Evolutionary conservation across 2,113 vertebrate genomes (phyloP).

Genomic region (Cyrtonyx montezumae): DNA sequence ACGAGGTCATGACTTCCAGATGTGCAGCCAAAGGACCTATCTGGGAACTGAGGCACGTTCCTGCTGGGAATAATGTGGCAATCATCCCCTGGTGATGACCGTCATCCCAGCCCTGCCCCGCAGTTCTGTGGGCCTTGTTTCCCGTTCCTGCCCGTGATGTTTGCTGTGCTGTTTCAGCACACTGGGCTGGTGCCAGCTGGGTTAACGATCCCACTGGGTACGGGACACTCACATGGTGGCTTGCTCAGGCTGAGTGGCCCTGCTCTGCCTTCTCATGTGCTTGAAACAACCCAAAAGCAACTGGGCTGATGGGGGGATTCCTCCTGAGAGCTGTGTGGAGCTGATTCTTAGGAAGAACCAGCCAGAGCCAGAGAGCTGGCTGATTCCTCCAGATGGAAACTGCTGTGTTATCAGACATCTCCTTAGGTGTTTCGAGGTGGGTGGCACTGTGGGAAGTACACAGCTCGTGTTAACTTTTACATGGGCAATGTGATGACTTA

Average conservation of each 20-base stretch:
- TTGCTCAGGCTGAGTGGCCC: background rate
- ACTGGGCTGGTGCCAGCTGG: background rate
- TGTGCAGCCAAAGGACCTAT: background rate
- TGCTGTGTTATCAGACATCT: fast-evolving
- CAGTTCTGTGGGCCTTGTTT: background rate
- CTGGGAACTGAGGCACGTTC: background rate
- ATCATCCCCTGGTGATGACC: background rate
- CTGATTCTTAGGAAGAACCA: background rate
- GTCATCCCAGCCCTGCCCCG: fast-evolving
- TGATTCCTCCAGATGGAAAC: background rate
- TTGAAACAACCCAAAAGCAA: background rate
- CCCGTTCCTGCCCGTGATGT: fast-evolving
- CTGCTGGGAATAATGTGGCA: background rate
- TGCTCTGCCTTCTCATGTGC: fast-evolving
- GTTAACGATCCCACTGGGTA: background rate
- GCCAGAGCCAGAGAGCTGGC: background rate
- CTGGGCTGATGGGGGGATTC: fast-evolving
- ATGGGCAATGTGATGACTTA: background rate
- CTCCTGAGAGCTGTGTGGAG: background rate
- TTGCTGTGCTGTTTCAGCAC: background rate
- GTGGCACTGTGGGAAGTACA: fast-evolving
- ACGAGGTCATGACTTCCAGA: background rate
- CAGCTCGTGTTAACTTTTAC: background rate
- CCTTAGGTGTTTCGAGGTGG: fast-evolving
- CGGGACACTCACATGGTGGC: fast-evolving